Conservation (phyloP, 1,140 invertebrate genomes). For the Sesamia nonagrioides region DNA sequence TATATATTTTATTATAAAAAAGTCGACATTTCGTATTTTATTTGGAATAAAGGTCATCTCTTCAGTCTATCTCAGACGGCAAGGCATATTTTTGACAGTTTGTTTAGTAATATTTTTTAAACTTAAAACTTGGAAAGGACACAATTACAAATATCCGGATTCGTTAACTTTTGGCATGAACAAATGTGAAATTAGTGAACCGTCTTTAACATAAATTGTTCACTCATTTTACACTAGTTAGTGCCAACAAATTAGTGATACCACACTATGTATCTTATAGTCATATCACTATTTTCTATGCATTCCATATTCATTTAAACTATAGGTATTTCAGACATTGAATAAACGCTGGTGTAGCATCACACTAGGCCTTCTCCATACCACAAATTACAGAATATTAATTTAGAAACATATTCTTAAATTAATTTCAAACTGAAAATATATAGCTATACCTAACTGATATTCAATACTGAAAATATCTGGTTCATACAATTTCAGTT, state of each 20-base stretch:
- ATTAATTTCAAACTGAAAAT: background rate
- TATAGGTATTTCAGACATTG: background rate
- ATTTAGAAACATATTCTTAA: conserved; percentile 6
- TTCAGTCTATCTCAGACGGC: conserved; percentile 6
- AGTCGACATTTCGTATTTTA: too few species aligned
- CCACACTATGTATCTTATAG: too few species aligned
- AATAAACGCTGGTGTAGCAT: background rate
- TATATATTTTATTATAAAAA: conserved; percentile 13
- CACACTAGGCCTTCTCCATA: background rate
- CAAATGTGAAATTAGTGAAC: background rate
- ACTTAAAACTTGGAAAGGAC: background rate
- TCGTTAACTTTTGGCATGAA: background rate
- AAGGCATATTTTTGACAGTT: background rate
- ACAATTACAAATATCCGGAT: background rate
- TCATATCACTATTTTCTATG: too few species aligned
- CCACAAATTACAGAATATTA: background rate
- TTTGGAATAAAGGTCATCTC: conserved; percentile 6
- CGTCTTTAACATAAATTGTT: too few species aligned
- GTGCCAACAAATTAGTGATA: too few species aligned
- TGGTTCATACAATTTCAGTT: background rate
- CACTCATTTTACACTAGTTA: too few species aligned
- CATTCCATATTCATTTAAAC: background rate
- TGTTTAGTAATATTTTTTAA: background rate
- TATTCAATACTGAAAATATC: background rate
- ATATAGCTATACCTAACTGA: too few species aligned